Evolutionary conservation across 1,140 invertebrate species (phyloP).

Genomic region (Micrasema longulum): DNA sequence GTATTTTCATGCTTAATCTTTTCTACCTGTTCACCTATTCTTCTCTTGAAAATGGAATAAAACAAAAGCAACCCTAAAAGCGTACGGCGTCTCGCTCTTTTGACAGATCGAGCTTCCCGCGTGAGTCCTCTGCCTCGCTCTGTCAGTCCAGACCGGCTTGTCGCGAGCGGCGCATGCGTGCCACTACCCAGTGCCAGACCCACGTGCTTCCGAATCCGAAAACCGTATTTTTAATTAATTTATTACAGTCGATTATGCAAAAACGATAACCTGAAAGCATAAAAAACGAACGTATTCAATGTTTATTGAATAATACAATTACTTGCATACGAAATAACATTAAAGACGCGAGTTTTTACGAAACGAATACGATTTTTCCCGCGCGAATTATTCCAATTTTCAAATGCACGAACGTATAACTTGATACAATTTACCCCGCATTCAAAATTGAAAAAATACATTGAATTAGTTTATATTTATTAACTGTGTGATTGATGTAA

Average conservation of each 20-base stretch:
- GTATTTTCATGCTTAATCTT: too few species aligned
- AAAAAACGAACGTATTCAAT: too few species aligned
- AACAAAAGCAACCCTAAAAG: constrained; percentile 17
- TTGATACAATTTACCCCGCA: neutral
- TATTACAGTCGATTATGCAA: too few species aligned
- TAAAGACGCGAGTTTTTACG: constrained; percentile 26
- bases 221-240: too few species aligned
- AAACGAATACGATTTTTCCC: constrained; percentile 24
- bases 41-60: constrained; percentile 4
- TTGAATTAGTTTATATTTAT: constrained; percentile 8
- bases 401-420: neutral
- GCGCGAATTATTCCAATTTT: neutral
- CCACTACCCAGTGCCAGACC: neutral
- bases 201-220: constrained; percentile 41
- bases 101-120: constrained; percentile 38
- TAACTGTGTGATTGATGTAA: neutral
- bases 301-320: too few species aligned
- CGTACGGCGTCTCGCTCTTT: constrained; percentile 12
- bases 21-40: too few species aligned
- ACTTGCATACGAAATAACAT: too few species aligned
- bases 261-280: too few species aligned
- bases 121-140: constrained; percentile 9
- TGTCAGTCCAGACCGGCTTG: constrained; percentile 41
- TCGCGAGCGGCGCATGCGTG: constrained; percentile 49
- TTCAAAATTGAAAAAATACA: neutral